Conservation (phyloP, 2,888 invertebrate genomes). For the Stegophylla sp. region DNA sequence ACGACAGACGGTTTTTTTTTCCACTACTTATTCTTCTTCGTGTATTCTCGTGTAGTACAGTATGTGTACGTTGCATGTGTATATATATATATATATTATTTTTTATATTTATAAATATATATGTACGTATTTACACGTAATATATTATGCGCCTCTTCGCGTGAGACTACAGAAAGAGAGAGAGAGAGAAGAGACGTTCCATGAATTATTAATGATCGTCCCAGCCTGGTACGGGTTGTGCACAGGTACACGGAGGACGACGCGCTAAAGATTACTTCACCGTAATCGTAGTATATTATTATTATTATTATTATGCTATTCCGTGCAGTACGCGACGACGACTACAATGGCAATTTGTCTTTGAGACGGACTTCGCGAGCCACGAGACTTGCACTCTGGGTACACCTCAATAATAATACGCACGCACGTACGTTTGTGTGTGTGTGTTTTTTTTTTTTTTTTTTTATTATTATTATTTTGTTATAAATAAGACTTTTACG, state of each 20-base stretch:
- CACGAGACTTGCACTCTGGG: too few species aligned
- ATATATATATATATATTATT: neutral
- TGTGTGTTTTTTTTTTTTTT: too few species aligned
- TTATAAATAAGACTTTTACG: too few species aligned
- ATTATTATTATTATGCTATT: neutral
- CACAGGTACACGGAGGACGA: too few species aligned
- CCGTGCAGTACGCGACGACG: neutral
- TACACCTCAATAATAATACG: too few species aligned
- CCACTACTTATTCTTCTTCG: too few species aligned
- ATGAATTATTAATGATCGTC: constrained; percentile 49
- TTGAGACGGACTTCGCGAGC: constrained; percentile 22
- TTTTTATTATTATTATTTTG: too few species aligned
- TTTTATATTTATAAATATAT: too few species aligned
- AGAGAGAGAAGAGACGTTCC: neutral
- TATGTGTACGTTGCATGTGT: neutral
- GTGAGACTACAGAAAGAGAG: too few species aligned
- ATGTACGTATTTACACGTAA: neutral
- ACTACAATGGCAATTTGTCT: constrained; percentile 33
- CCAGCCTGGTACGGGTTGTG: too few species aligned
- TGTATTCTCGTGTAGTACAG: constrained; percentile 1
- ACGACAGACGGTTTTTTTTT: constrained; percentile 8
- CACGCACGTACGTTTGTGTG: too few species aligned
- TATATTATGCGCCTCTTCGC: neutral
- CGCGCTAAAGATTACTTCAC: constrained; percentile 37
- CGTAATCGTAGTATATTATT: neutral